Evolutionary conservation across 2,888 invertebrate genomes (phyloP).

Genomic region (Thereva unica): DNA sequence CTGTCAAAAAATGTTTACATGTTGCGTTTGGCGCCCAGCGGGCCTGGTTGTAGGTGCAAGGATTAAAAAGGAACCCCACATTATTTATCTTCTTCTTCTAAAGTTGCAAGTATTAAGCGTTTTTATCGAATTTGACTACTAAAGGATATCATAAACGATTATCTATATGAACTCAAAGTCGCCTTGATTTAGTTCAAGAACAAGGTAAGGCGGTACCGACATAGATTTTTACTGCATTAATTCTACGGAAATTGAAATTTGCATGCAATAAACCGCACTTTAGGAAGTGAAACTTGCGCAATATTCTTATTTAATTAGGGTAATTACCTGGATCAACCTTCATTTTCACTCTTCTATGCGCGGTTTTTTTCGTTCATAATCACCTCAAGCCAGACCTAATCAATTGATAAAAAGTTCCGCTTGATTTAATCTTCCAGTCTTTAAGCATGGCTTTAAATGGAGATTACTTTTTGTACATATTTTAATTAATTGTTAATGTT

Average conservation of each 20-base stretch:
- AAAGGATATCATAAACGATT: no score
- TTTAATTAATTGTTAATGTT: no score
- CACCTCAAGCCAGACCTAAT: conserved; percentile 16
- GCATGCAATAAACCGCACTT: conserved; percentile 26
- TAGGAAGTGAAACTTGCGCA: conserved; percentile 36
- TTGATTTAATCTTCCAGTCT: conserved; percentile 23
- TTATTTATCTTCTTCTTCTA: no score
- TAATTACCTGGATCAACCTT: conserved; percentile 31
- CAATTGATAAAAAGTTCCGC: conserved; percentile 23
- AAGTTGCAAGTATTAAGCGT: no score
- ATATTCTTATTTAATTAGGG: conserved; percentile 34
- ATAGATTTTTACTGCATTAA: conserved; percentile 19
- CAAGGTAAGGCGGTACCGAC: conserved; percentile 10
- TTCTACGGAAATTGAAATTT: conserved; percentile 28
- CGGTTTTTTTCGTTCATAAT: conserved; percentile 19
- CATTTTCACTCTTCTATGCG: conserved; percentile 10
- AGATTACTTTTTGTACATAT: no score
- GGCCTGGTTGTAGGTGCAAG: no score
- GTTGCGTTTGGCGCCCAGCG: no score
- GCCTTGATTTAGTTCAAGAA: conserved; percentile 4
- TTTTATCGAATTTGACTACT: no score
- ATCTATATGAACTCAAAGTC: conserved; percentile 8
- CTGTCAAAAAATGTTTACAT: no score
- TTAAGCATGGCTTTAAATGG: conserved; percentile 20
- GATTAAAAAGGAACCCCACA: no score